Base-by-base conservation (phyloP, 37 sponge, comb jelly and placozoan genomes). In the Hormiphora californensis region DNA sequence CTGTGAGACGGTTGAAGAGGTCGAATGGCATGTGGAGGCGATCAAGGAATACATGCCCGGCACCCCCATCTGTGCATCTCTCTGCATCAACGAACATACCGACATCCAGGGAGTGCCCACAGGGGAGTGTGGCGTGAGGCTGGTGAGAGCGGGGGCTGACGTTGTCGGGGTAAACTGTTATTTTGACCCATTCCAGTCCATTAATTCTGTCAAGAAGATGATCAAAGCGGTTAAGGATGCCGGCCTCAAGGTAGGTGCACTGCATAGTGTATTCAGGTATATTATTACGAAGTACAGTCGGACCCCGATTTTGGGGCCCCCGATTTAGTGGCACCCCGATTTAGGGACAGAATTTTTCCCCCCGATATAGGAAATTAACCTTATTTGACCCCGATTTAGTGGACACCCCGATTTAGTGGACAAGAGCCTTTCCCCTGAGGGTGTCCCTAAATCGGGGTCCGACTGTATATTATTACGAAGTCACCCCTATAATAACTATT, bases 91-190 rank as follows among this genome's bases (percentile, higher is more conserved):
- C 32, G 85, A 85, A 33, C 35, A 87, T 4, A 85, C 63, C 15
- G 89, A 89, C 55, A 38, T 89, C 3, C 86, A 86, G 34, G 89
- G 89, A 28, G 86, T 89, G 0, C 53, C 89, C 15, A 54, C 89
- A 23, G 89, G 86, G 17, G 86, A 89, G 19, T 89, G 89, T 59
- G 89, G 85, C 1, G 89, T 89, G n/a, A 54, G 46, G 25, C 62
- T 89, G 31, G 89, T 63, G 4, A 87, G 51, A 34, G 89, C 89
- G 2, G 89, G 89, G 3, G 89, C 86, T 33, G 89, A 89, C 35
- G 55, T 89, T 31, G 67, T 89, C 8, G 89, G 89, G 9, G 55
- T 89, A 41, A 89, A 89, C 86, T 89, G 89, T 55, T 86, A 89
- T 54, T 89, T 87, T 35, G 89, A 68, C 32, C 89, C 89, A 7